Evolutionary conservation across 2,113 vertebrate genomes (phyloP).

Genomic region (Tetrax tetrax): DNA sequence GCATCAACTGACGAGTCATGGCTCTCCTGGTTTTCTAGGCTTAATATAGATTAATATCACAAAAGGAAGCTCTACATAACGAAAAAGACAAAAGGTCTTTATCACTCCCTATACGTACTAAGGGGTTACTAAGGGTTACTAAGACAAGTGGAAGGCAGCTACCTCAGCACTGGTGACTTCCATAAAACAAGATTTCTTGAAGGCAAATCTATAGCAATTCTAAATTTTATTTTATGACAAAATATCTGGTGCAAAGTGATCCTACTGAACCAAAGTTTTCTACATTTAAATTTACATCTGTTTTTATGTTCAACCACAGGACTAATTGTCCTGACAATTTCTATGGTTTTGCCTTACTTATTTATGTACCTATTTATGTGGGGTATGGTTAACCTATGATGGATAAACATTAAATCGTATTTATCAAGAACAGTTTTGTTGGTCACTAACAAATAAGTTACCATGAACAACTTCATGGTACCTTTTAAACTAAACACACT

Average conservation of each 20-base stretch:
- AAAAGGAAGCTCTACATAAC: neutral
- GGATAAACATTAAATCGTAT: neutral
- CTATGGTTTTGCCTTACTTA: neutral
- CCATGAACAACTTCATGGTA: neutral
- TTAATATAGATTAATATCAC: neutral
- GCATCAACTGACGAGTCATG: neutral
- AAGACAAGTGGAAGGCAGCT: neutral
- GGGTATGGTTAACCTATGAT: neutral
- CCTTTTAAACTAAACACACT: neutral
- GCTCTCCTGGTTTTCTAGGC: neutral
- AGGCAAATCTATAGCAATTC: neutral
- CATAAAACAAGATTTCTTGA: neutral
- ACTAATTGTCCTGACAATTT: neutral
- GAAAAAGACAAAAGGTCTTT: neutral
- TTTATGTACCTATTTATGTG: neutral
- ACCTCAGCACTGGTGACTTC: neutral
- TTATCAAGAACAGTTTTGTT: neutral
- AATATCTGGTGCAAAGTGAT: neutral
- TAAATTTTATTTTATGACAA: neutral
- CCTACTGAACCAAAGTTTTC: neutral
- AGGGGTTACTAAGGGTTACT: too few species aligned
- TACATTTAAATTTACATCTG: neutral
- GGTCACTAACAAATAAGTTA: neutral
- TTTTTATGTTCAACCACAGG: neutral
- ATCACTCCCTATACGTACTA: neutral